Evolutionary conservation across 2,888 invertebrate species (phyloP), one percentile per base, ranked within the genome.

Genomic region (Digitonthophagus gazella): DNA sequence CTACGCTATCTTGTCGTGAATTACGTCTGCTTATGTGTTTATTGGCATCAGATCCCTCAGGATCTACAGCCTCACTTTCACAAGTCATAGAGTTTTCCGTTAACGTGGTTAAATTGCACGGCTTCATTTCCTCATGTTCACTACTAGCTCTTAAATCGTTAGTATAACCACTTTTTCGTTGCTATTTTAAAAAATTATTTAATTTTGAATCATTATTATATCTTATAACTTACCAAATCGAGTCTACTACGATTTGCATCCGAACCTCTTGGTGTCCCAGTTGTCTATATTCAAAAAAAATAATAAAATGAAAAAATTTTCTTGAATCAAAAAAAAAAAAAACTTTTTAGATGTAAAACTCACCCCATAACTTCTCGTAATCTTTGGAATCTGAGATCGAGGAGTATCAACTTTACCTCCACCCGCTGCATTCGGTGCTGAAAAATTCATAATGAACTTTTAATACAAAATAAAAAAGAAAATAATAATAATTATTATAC

Each of bases 381-480:
- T 68, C 66, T 70, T 70, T 18, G 70, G 70, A 63, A 70, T 70
- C 63, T 70, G 70, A 11, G 70, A 70, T 65, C 61, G 54, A 15
- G 64, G 54, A 64, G 64, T 64, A 64, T 11, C 64, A 22, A 28
- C 14, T 64, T 54, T 64, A 18, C 19, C 61, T 16, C 61, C 61
- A 18, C n/a, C n/a, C n/a, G n/a, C n/a, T n/a, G n/a, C n/a, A n/a
- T n/a, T n/a, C n/a, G 61, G n/a, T 61, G 61, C 61, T 61, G 19
- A 18, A 18, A 61, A 5, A 18, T 61, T 61, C 16, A 18, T 61
- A 58, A 11, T n/a, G 14, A 3, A 2, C n/a, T n/a, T n/a, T n/a
- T n/a, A n/a, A n/a, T n/a, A n/a, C n/a, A n/a, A n/a, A n/a, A n/a
- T n/a, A n/a, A n/a, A n/a, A n/a, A n/a, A n/a, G n/a, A n/a, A n/a